Conservation (phyloP, 2,888 invertebrate genomes). For the Hermaeophaga mercurialis region DNA sequence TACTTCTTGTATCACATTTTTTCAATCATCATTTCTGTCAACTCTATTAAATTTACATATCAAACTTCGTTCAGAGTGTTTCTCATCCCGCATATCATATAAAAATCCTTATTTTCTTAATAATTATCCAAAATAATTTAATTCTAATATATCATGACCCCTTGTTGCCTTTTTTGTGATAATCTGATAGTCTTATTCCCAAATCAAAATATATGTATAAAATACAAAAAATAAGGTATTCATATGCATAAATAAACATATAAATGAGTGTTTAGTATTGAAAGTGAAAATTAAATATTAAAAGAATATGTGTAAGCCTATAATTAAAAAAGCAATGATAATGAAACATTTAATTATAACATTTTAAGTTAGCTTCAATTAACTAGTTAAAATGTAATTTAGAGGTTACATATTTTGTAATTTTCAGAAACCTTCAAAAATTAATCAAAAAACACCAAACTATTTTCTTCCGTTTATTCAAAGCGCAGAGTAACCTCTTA, state of each 20-base stretch:
- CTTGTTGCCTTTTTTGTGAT: too few relatives aligned
- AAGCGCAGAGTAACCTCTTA: background rate
- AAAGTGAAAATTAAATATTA: background rate
- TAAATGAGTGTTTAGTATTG: background rate
- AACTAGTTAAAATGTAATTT: background rate
- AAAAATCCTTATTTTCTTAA: too few relatives aligned
- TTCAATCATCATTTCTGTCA: conserved; percentile 11
- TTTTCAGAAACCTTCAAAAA: too few relatives aligned
- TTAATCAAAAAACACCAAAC: too few relatives aligned
- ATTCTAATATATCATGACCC: too few relatives aligned
- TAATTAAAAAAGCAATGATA: background rate
- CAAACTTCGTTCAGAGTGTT: too few relatives aligned
- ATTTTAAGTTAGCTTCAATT: background rate
- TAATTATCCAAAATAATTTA: too few relatives aligned
- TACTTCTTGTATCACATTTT: conserved; percentile 13
- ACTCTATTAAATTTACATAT: background rate
- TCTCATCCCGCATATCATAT: too few relatives aligned
- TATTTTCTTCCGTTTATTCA: background rate
- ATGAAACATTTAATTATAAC: background rate
- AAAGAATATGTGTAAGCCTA: background rate
- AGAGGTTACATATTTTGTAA: background rate
- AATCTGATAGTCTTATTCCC: too few relatives aligned
- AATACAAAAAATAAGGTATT: too few relatives aligned
- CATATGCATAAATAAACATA: too few relatives aligned
- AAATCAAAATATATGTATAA: too few relatives aligned